Conservation (phyloP, 1,140 invertebrate genomes). For the Lordiphosa collinella region DNA sequence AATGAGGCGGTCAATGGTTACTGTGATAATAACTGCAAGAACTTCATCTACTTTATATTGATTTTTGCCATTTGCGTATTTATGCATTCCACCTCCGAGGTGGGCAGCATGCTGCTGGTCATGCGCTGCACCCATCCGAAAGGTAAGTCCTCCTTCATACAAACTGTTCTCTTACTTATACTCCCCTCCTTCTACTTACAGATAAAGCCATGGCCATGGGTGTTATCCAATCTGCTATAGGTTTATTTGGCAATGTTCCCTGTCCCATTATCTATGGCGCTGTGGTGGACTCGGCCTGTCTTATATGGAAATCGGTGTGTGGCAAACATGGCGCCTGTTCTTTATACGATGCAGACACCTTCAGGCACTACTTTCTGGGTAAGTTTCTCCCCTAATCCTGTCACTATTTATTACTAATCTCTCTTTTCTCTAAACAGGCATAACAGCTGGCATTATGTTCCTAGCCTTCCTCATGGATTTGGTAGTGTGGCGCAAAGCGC, state of each 20-base stretch:
- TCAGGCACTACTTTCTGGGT: conserved; percentile 93
- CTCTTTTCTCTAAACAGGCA: conserved; percentile 81
- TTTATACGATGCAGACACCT: conserved; percentile 90
- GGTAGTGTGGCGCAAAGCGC: conserved; percentile 90
- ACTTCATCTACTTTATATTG: conserved; percentile 90
- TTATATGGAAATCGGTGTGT: conserved; percentile 91
- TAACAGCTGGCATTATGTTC: conserved; percentile 89
- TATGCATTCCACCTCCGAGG: conserved; percentile 94
- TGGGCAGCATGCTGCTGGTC: conserved; percentile 93
- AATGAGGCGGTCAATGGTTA: conserved; percentile 84
- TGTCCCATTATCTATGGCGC: conserved; percentile 95
- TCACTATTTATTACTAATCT: conserved; percentile 14
- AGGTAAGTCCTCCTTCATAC: too few species aligned
- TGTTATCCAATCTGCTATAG: conserved; percentile 95
- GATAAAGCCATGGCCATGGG: conserved; percentile 97
- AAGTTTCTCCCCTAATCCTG: conserved; percentile 35
- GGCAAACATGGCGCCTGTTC: conserved; percentile 90
- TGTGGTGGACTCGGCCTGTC: conserved; percentile 94
- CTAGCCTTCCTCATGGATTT: conserved; percentile 90
- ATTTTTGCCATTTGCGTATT: conserved; percentile 94
- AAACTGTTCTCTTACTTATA: too few species aligned
- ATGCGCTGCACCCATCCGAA: conserved; percentile 93
- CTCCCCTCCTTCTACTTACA: conserved; percentile 11
- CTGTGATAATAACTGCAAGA: conserved; percentile 88
- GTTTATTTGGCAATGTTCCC: conserved; percentile 95